Conservation (phyloP, 2,797 vertebrate species). For the Enteromius argenteus region DNA sequence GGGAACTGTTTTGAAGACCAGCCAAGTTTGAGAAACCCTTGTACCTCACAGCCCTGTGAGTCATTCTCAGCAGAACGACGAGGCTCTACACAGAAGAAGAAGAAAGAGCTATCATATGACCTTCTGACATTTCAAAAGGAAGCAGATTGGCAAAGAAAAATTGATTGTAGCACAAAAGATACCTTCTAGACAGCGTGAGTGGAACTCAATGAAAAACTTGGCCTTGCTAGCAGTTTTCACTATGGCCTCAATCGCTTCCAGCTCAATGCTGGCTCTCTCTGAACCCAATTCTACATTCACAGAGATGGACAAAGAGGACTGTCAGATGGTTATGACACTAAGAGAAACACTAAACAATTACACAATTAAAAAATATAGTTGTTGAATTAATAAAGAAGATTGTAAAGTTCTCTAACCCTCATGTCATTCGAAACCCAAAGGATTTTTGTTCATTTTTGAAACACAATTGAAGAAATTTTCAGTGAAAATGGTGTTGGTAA, state of each 20-base stretch:
- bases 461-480: not conserved
- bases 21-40: slow-evolving; percentile 83
- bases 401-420: not conserved
- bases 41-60: slow-evolving; percentile 81
- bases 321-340: not conserved
- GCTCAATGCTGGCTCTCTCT: slow-evolving; percentile 80
- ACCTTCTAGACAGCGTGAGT: slow-evolving; percentile 84
- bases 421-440: not conserved
- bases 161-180: slow-evolving; percentile 13
- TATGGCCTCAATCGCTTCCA: slow-evolving; percentile 82
- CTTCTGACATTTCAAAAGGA: slow-evolving; percentile 1
- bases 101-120: slow-evolving; percentile 32
- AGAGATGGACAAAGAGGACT: slow-evolving; percentile 2
- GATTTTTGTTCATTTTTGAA: not conserved
- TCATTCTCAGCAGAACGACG: slow-evolving; percentile 84
- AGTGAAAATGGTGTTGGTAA: not conserved
- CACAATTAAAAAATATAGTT: not conserved
- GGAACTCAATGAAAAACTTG: slow-evolving; percentile 85
- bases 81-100: slow-evolving; percentile 72
- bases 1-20: slow-evolving; percentile 86
- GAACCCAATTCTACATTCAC: slow-evolving; percentile 64
- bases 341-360: slow-evolving; percentile 6
- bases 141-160: not conserved
- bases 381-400: not conserved
- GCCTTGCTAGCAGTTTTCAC: slow-evolving; percentile 86